Evolutionary conservation across 2,113 vertebrate species (phyloP).

Genomic region (Nanger granti): DNA sequence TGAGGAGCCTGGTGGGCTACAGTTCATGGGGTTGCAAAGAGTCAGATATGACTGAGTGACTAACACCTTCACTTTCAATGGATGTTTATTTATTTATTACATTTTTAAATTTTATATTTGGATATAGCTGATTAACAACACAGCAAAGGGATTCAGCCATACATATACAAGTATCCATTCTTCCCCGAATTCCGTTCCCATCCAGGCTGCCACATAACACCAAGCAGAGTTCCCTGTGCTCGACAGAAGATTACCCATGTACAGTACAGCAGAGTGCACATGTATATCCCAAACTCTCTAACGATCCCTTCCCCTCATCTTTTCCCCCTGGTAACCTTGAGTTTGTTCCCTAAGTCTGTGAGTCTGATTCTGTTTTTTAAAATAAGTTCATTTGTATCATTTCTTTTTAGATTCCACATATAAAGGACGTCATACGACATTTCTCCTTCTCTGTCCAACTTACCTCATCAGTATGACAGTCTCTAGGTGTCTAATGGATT

Average conservation of each 20-base stretch:
- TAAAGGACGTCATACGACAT: neutral
- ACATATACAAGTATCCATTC: neutral
- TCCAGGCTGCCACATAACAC: neutral
- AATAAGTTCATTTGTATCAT: neutral
- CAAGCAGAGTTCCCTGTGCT: neutral
- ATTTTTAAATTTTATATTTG: neutral
- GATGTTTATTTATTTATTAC: neutral
- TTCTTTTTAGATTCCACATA: neutral
- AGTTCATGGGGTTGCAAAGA: neutral
- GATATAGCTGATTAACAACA: neutral
- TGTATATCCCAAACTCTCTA: neutral
- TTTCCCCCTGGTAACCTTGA: neutral
- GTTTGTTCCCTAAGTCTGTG: neutral
- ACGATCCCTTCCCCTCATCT: neutral
- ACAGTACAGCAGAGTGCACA: neutral
- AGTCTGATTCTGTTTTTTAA: neutral
- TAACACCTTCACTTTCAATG: neutral
- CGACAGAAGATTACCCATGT: neutral
- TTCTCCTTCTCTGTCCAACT: neutral
- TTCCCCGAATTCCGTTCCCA: neutral
- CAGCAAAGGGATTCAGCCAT: neutral
- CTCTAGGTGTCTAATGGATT: neutral
- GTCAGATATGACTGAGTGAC: neutral
- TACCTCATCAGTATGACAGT: neutral
- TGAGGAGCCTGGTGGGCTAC: neutral